Evolutionary conservation across 2,888 invertebrate species (phyloP).

Genomic region (Pedicia rivosa): DNA sequence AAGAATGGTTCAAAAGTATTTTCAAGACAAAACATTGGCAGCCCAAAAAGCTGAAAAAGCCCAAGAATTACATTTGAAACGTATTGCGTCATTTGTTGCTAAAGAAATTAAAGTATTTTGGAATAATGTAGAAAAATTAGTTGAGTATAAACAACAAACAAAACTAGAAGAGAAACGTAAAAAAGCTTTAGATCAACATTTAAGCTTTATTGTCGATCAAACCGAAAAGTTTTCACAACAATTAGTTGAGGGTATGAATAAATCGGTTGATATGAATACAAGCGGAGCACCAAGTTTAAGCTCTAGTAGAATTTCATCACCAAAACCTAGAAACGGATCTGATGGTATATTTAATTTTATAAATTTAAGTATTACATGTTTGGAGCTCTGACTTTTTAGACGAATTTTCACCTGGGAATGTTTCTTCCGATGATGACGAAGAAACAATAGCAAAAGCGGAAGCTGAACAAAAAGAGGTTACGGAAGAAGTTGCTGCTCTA

Average conservation of each 20-base stretch:
- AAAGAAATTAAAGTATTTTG: slow-evolving; percentile 91
- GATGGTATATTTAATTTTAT: slow-evolving; percentile 31
- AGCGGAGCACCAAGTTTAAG: slow-evolving; percentile 30
- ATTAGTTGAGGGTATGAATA: slow-evolving; percentile 72
- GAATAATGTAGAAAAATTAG: slow-evolving; percentile 91
- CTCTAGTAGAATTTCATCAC: slow-evolving; percentile 34
- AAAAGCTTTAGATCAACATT: slow-evolving; percentile 86
- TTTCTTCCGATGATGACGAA: slow-evolving; percentile 73
- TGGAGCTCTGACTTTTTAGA: slow-evolving; percentile 37
- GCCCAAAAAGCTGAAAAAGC: slow-evolving; percentile 85
- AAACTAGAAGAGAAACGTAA: slow-evolving; percentile 89
- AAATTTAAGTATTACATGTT: background rate
- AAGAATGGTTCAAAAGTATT: slow-evolving; percentile 79
- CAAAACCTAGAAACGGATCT: slow-evolving; percentile 25
- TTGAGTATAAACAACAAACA: slow-evolving; percentile 85
- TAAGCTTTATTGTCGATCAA: slow-evolving; percentile 95
- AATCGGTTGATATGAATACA: slow-evolving; percentile 26
- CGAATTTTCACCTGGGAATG: slow-evolving; percentile 69
- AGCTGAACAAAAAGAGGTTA: slow-evolving; percentile 42
- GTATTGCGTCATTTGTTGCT: slow-evolving; percentile 79
- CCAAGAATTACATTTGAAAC: slow-evolving; percentile 68
- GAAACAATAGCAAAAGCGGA: slow-evolving; percentile 85
- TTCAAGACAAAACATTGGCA: slow-evolving; percentile 78
- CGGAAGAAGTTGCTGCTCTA: slow-evolving; percentile 65
- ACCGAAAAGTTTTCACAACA: slow-evolving; percentile 93